These are phyloP conservation scores for Sarcophaga caerulescens DNA, from an alignment of 2,888 invertebrate species.

Conservation along the genomic window DNA sequence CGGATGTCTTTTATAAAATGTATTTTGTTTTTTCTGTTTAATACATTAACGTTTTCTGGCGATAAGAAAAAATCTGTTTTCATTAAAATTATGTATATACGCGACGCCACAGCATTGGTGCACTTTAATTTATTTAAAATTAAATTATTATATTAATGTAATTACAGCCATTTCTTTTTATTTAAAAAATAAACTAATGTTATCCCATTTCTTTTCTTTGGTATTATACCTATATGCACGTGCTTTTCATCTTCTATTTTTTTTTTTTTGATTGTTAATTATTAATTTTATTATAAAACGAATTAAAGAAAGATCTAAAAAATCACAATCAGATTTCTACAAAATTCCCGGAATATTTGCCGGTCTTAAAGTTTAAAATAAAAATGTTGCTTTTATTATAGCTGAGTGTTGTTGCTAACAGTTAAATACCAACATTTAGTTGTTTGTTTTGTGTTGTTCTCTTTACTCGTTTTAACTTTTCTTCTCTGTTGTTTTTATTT, in stretches of 20 bases:
- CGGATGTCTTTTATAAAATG: neutral
- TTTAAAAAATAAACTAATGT: no score
- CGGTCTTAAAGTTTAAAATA: constrained; percentile 36
- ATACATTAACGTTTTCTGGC: constrained; percentile 25
- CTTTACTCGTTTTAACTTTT: constrained; percentile 1
- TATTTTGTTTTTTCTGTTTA: constrained; percentile 32
- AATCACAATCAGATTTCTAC: constrained; percentile 47
- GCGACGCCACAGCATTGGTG: constrained; percentile 32
- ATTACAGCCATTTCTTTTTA: neutral
- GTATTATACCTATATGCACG: neutral
- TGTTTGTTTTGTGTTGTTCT: constrained; percentile 26
- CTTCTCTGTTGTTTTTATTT: neutral
- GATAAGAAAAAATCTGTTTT: constrained; percentile 55
- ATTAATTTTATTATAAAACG: constrained; percentile 31
- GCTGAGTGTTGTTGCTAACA: constrained; percentile 24
- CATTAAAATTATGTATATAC: neutral
- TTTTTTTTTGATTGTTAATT: constrained; percentile 37
- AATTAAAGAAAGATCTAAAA: neutral
- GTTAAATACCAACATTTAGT: neutral
- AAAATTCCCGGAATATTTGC: constrained; percentile 61
- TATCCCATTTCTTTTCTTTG: neutral
- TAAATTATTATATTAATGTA: neutral
- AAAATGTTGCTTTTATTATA: constrained; percentile 38
- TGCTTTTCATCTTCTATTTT: neutral
- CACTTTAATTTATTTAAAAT: constrained; percentile 29